Conservation (phyloP, 2,797 vertebrate genomes). For the Syncerus caffer region DNA sequence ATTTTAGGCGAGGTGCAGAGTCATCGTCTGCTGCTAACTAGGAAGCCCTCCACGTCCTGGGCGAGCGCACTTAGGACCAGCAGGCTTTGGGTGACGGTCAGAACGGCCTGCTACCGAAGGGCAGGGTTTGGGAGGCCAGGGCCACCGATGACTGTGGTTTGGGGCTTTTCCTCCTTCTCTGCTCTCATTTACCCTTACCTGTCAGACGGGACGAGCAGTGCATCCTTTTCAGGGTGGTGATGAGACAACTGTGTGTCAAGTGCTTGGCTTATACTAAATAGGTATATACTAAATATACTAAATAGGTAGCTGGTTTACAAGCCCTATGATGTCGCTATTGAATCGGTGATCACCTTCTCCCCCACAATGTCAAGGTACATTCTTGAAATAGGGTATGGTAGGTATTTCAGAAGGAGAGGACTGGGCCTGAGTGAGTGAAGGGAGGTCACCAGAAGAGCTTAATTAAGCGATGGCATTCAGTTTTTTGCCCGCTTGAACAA, state of each 20-base stretch:
- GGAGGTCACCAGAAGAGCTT: neutral
- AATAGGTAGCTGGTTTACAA: neutral
- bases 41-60: neutral
- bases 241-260: neutral
- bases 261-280: neutral
- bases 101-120: neutral
- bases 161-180: neutral
- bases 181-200: neutral
- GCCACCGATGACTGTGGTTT: neutral
- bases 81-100: neutral
- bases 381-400: conserved; percentile 8
- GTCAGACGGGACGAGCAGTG: neutral
- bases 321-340: neutral
- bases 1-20: conserved; percentile 46
- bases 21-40: neutral
- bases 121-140: neutral
- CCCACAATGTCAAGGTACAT: neutral
- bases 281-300: neutral
- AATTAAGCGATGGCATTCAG: conserved; percentile 41
- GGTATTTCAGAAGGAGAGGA: conserved; percentile 22
- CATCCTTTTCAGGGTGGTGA: neutral
- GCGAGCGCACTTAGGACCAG: neutral
- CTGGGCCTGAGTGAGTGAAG: neutral
- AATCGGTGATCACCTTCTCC: neutral
- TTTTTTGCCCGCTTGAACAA: conserved; percentile 59